Percentiles rank a stretch among this genome's conserved stretches.
These are phyloP conservation scores for Brachionus calyciflorus DNA, from an alignment of 1,140 invertebrate species.

Conservation along the genomic window DNA sequence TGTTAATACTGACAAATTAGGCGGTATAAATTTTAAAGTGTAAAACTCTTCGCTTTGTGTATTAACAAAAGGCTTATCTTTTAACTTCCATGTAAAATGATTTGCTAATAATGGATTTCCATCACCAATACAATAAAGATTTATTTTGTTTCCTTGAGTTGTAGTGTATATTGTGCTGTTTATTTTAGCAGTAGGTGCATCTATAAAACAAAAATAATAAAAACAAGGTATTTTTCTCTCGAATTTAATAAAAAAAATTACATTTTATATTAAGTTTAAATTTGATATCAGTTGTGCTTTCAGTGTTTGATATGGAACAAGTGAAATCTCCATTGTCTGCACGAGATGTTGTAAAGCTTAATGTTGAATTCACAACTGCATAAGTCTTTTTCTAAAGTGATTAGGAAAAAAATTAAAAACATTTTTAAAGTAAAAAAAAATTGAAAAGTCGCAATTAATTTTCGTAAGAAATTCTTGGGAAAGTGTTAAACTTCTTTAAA, in stretches of 20 bases:
- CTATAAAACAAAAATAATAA: background rate
- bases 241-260: conserved; percentile 13
- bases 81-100: conserved; percentile 33
- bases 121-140: background rate
- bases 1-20: conserved; percentile 35
- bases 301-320: conserved; percentile 21
- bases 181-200: conserved; percentile 44
- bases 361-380: background rate
- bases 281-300: background rate
- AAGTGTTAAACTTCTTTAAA: no score
- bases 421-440: no score
- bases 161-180: background rate
- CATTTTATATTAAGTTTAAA: conserved; percentile 30
- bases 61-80: background rate
- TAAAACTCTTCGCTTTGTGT: conserved; percentile 14
- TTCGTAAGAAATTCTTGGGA: no score
- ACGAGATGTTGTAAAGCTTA: background rate
- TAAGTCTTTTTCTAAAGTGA: conserved; percentile 41
- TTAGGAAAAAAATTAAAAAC: background rate
- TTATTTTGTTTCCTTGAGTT: background rate
- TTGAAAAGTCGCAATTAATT: no score
- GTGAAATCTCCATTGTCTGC: conserved; percentile 34
- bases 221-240: no score
- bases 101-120: conserved; percentile 20
- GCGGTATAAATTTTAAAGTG: conserved; percentile 23